phyloP scores from a whole-genome alignment of 2,797 vertebrate species.

The Champsocephalus esox region DNA sequence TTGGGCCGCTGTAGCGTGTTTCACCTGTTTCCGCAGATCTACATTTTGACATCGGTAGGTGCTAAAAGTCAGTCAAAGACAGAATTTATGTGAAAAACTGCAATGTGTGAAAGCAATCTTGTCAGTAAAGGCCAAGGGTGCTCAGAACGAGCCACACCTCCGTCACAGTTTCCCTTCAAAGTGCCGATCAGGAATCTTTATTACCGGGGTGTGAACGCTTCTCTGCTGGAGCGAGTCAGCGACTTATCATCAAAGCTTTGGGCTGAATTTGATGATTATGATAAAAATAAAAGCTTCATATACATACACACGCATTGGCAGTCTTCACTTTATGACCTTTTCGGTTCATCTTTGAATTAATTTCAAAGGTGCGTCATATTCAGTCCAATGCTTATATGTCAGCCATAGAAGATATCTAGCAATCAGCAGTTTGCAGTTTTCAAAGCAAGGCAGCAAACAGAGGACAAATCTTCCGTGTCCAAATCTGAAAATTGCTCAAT shows the following conservation, averaged over 20 bases:
- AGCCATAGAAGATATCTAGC: constrained; percentile 17
- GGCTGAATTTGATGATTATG: constrained; percentile 6
- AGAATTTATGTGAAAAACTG: constrained; percentile 1
- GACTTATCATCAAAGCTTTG: constrained; percentile 32
- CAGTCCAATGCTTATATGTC: constrained; percentile 27
- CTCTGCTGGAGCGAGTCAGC: neutral
- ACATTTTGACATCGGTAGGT: constrained; percentile 13
- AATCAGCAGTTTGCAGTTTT: constrained; percentile 21
- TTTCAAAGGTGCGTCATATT: constrained; percentile 11
- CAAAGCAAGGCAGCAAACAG: constrained; percentile 15
- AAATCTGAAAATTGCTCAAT: constrained; percentile 37
- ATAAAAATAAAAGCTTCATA: neutral
- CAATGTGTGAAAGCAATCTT: constrained; percentile 21
- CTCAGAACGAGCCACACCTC: constrained; percentile 11
- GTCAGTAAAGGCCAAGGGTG: constrained; percentile 33
- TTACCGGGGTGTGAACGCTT: constrained; percentile 1
- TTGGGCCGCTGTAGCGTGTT: too few species aligned
- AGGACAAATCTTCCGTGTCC: constrained; percentile 15
- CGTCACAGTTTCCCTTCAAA: constrained; percentile 26
- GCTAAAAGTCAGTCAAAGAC: neutral
- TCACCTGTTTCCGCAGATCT: neutral
- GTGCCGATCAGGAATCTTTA: constrained; percentile 18
- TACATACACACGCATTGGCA: neutral
- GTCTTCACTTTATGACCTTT: constrained; percentile 24
- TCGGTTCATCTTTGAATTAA: constrained; percentile 17